These are phyloP conservation scores for Peribatodes rhomboidaria DNA, from an alignment of 2,888 invertebrate species.

Conservation along the genomic window DNA sequence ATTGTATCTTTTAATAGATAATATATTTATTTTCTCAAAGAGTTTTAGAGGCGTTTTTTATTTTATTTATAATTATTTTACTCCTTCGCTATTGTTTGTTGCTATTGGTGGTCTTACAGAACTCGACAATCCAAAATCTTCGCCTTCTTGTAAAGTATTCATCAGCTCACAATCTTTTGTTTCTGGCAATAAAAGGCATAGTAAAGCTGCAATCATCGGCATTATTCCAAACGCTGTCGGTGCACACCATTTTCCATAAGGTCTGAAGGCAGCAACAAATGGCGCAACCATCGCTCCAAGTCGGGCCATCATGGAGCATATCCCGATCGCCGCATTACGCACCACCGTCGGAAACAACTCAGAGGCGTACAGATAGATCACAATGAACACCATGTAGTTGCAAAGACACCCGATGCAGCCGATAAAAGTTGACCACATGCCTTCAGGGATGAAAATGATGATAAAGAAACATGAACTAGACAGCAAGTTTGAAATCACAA, in stretches of 20 bases:
- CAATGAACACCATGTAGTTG: slow-evolving; percentile 92
- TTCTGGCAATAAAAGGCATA: slow-evolving; percentile 91
- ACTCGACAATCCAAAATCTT: slow-evolving; percentile 70
- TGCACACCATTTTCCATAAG: slow-evolving; percentile 87
- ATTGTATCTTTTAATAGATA: no score
- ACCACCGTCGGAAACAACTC: slow-evolving; percentile 96
- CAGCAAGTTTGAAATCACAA: slow-evolving; percentile 86
- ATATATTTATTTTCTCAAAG: no score
- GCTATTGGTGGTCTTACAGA: slow-evolving; percentile 15
- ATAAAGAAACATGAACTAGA: slow-evolving; percentile 87
- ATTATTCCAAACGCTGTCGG: slow-evolving; percentile 90
- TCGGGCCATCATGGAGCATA: slow-evolving; percentile 94
- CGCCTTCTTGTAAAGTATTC: slow-evolving; percentile 92
- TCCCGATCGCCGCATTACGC: slow-evolving; percentile 93
- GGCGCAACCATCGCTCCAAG: slow-evolving; percentile 94
- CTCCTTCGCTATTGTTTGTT: neutral
- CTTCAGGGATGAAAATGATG: slow-evolving; percentile 85
- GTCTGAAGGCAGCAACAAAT: slow-evolving; percentile 88
- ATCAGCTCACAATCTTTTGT: slow-evolving; percentile 91
- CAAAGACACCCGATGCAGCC: slow-evolving; percentile 92
- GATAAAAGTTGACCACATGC: slow-evolving; percentile 81
- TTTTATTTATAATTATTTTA: neutral
- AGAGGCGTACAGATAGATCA: slow-evolving; percentile 93
- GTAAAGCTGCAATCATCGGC: slow-evolving; percentile 88
- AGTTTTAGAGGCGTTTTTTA: neutral